A percentile compares a stretch with the other conserved stretches of the same genome.
phyloP scores from a whole-genome alignment of 2,797 vertebrate species.

The Fratercula arctica region DNA sequence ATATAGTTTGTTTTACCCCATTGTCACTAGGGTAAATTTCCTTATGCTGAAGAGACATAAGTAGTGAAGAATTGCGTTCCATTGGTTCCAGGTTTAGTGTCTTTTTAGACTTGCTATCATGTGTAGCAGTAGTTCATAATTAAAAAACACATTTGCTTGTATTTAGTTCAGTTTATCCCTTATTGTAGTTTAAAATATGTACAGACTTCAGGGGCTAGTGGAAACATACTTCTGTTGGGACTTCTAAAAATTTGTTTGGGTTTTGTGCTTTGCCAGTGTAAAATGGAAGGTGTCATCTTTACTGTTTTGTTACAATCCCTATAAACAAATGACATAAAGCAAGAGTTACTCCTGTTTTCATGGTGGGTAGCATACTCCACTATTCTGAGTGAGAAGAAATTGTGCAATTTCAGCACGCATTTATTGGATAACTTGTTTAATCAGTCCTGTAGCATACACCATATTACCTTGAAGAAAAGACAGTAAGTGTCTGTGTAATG shows the following conservation, averaged over 20 bases:
- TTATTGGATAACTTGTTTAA: background rate
- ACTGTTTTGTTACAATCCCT: background rate
- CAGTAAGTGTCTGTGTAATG: background rate
- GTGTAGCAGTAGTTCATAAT: background rate
- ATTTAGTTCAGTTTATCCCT: background rate
- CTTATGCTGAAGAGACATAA: background rate
- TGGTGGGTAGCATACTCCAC: background rate
- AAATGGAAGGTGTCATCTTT: background rate
- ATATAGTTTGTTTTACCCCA: background rate
- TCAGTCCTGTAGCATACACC: background rate
- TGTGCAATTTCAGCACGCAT: background rate
- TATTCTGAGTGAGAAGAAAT: background rate
- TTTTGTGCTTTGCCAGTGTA: background rate
- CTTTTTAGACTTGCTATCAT: background rate
- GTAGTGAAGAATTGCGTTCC: background rate
- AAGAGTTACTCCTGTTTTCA: background rate
- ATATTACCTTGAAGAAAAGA: background rate
- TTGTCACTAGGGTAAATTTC: background rate
- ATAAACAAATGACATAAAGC: background rate
- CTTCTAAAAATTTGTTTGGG: background rate
- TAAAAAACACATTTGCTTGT: background rate
- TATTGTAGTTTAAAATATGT: background rate
- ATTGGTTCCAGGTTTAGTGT: background rate
- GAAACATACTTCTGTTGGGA: background rate
- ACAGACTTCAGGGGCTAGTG: background rate